These are phyloP conservation scores for Sebastes vulpes DNA, from an alignment of 2,797 vertebrate genomes.

Conservation along the genomic window DNA sequence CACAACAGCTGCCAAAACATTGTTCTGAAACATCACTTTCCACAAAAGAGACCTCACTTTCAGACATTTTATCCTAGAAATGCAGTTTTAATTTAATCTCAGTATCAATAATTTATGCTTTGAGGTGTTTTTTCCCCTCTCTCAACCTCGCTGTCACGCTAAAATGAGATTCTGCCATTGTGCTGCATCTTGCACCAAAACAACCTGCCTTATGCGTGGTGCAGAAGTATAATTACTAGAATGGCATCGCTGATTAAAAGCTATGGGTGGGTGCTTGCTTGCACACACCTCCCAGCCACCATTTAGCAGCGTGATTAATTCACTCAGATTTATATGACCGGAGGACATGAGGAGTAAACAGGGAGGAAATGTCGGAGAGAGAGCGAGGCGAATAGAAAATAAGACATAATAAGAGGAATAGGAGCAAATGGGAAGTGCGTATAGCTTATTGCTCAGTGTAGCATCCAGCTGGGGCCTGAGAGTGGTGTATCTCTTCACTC, in stretches of 20 bases:
- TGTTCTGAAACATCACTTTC: slow-evolving; percentile 2
- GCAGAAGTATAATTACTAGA: slow-evolving; percentile 56
- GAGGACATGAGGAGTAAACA: slow-evolving; percentile 28
- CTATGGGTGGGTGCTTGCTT: slow-evolving; percentile 39
- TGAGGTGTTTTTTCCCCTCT: slow-evolving; percentile 10
- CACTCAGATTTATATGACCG: slow-evolving; percentile 24
- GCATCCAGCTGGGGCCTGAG: slow-evolving; percentile 38
- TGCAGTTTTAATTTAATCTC: slow-evolving; percentile 42
- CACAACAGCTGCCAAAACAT: slow-evolving; percentile 15
- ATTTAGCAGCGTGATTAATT: slow-evolving; percentile 62
- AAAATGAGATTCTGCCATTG: slow-evolving; percentile 49
- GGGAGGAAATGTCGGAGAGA: neutral
- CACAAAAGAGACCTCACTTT: slow-evolving; percentile 15
- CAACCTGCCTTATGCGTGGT: slow-evolving; percentile 3
- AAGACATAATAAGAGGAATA: slow-evolving; percentile 31
- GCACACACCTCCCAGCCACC: slow-evolving; percentile 45
- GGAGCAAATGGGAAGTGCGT: slow-evolving; percentile 44
- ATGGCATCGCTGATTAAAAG: slow-evolving; percentile 61
- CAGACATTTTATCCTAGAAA: slow-evolving; percentile 16
- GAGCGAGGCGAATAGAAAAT: slow-evolving; percentile 15
- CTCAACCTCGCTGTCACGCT: slow-evolving; percentile 25
- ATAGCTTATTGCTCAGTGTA: slow-evolving; percentile 23
- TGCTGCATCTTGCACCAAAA: slow-evolving; percentile 42
- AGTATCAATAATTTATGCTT: slow-evolving; percentile 52
- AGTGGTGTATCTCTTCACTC: slow-evolving; percentile 28